Evolutionary conservation across 2,888 invertebrate species (phyloP).

Genomic region (Erebia ligea): DNA sequence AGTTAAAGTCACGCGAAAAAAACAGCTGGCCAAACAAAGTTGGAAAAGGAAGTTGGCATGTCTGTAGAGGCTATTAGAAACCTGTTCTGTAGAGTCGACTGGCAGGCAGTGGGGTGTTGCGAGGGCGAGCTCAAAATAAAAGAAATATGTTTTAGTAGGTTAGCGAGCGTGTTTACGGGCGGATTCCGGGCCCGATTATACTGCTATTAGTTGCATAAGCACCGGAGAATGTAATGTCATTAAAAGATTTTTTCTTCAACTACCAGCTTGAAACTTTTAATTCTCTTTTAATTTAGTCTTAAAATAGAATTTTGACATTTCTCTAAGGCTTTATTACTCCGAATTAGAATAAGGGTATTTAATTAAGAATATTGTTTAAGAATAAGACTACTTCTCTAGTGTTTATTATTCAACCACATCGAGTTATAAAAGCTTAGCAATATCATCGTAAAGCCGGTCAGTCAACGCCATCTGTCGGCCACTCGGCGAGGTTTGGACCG

Average conservation of each 20-base stretch:
- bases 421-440: constrained; percentile 14
- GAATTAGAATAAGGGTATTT: neutral
- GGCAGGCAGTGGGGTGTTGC: constrained; percentile 53
- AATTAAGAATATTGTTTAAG: neutral
- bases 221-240: constrained; percentile 16
- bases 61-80: constrained; percentile 49
- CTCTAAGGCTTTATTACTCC: neutral
- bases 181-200: constrained; percentile 71
- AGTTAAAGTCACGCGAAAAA: neutral
- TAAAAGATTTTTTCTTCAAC: neutral
- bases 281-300: too few relatives aligned
- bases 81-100: constrained; percentile 71
- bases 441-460: constrained; percentile 46
- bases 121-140: constrained; percentile 76
- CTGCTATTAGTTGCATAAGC: constrained; percentile 52
- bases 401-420: neutral
- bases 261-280: neutral
- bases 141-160: constrained; percentile 83
- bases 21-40: neutral
- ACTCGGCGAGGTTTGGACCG: constrained; percentile 60
- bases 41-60: neutral
- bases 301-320: neutral
- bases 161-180: constrained; percentile 80
- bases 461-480: constrained; percentile 73
- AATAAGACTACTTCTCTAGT: neutral